phyloP scores from a whole-genome alignment of 92 coral and sea anemone species.

The Paragorgia papillata region DNA sequence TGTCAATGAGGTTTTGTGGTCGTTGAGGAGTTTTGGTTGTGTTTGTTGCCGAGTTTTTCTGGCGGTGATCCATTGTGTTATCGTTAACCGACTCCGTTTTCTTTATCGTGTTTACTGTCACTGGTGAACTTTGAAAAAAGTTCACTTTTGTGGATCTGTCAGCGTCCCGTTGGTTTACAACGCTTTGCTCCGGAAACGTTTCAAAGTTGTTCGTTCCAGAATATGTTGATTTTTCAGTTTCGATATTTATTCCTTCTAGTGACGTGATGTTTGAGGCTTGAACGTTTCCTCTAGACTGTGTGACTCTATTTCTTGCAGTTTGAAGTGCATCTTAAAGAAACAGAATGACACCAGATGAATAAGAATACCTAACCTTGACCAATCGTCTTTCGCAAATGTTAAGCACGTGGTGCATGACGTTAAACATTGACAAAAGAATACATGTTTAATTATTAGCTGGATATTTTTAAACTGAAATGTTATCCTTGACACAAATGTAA shows the following conservation, averaged over 20 bases:
- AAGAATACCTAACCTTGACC: no score
- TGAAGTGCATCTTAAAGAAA: background rate
- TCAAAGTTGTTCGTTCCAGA: background rate
- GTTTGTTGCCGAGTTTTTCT: background rate
- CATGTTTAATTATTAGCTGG: no score
- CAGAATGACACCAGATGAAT: background rate
- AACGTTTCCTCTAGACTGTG: no score
- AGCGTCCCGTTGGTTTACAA: background rate
- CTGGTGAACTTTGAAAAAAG: background rate
- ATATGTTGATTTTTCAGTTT: background rate
- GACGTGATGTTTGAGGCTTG: background rate
- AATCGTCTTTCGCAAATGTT: no score
- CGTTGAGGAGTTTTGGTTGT: constrained; percentile 15
- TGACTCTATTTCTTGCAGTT: background rate
- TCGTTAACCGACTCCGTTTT: background rate
- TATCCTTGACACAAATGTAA: no score
- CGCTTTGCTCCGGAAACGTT: background rate
- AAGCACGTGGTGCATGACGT: no score
- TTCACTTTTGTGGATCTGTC: background rate
- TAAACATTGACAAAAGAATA: no score
- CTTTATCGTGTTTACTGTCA: background rate
- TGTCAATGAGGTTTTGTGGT: constrained; percentile 23
- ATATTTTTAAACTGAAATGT: no score
- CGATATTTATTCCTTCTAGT: background rate
- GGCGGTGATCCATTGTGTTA: no score